These are phyloP conservation scores for Eupsilia transversa DNA, from an alignment of 2,888 invertebrate genomes.

Conservation along the genomic window DNA sequence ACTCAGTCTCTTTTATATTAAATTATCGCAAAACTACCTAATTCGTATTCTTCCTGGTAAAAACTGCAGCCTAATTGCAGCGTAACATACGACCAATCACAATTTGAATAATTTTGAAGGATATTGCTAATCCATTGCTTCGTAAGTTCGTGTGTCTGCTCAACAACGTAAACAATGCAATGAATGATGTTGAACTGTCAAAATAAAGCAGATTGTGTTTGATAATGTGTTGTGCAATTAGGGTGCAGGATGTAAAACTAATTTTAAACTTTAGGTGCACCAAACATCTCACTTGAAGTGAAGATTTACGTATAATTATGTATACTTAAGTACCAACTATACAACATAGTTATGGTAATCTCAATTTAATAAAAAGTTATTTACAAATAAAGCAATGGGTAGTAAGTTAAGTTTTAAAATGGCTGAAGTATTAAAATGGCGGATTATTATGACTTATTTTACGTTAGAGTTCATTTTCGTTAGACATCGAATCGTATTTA, in stretches of 20 bases:
- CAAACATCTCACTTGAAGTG: constrained; percentile 74
- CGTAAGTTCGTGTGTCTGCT: too few species aligned
- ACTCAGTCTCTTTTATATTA: constrained; percentile 45
- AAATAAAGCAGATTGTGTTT: too few species aligned
- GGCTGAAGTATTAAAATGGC: constrained; percentile 72
- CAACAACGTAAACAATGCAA: too few species aligned
- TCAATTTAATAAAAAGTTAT: constrained; percentile 78
- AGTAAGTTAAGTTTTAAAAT: constrained; percentile 74
- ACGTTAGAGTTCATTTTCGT: constrained; percentile 62
- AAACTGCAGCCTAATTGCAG: too few species aligned
- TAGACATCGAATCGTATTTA: constrained; percentile 57
- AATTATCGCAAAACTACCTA: constrained; percentile 41
- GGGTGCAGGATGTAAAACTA: constrained; percentile 63
- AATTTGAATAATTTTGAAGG: too few species aligned
- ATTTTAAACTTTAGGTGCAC: constrained; percentile 73
- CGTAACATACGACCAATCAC: too few species aligned
- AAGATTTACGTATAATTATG: constrained; percentile 63
- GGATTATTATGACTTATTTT: constrained; percentile 63
- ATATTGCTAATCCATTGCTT: too few species aligned
- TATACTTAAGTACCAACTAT: constrained; percentile 68
- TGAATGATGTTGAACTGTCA: too few species aligned
- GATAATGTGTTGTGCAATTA: too few species aligned
- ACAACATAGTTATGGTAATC: constrained; percentile 71
- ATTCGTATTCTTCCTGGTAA: constrained; percentile 43
- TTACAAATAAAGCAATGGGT: constrained; percentile 81